phyloP scores from a whole-genome alignment of 2,888 invertebrate genomes.

The Morpho achilles region DNA sequence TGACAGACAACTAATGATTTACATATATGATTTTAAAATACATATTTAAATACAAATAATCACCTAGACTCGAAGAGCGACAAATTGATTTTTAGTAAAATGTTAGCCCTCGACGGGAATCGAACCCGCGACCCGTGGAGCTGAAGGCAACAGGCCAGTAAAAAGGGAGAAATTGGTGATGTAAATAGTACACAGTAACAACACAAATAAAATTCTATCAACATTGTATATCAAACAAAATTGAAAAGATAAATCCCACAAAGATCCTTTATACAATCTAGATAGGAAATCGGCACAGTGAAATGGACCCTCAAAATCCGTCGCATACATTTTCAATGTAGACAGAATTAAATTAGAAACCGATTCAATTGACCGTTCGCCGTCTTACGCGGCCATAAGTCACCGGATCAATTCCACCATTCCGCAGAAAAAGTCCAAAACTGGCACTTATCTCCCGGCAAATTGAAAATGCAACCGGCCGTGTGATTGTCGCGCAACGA shows the following conservation, averaged over 20 bases:
- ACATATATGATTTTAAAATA: too few species aligned
- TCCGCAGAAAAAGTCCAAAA: conserved; percentile 73
- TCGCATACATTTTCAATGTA: conserved; percentile 26
- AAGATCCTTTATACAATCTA: conserved; percentile 2
- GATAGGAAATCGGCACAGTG: conserved; percentile 13
- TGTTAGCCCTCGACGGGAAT: too few species aligned
- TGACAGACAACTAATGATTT: too few species aligned
- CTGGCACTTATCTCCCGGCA: conserved; percentile 74
- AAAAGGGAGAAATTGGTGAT: too few species aligned
- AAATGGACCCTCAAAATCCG: conserved; percentile 19
- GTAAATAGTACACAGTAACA: too few species aligned
- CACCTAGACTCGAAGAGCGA: too few species aligned
- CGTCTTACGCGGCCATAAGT: conserved; percentile 68
- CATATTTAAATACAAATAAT: too few species aligned
- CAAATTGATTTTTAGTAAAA: too few species aligned
- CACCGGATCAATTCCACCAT: conserved; percentile 75
- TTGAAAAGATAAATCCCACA: neutral
- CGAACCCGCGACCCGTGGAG: too few species aligned
- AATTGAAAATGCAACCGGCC: conserved; percentile 77
- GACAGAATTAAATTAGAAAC: conserved; percentile 45
- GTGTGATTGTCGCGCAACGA: conserved; percentile 77
- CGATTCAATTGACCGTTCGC: conserved; percentile 67
- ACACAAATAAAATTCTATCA: too few species aligned
- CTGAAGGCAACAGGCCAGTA: too few species aligned
- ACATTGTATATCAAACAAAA: neutral